Evolutionary conservation across 2,113 vertebrate genomes (phyloP).

Genomic region (Clarias magur): DNA sequence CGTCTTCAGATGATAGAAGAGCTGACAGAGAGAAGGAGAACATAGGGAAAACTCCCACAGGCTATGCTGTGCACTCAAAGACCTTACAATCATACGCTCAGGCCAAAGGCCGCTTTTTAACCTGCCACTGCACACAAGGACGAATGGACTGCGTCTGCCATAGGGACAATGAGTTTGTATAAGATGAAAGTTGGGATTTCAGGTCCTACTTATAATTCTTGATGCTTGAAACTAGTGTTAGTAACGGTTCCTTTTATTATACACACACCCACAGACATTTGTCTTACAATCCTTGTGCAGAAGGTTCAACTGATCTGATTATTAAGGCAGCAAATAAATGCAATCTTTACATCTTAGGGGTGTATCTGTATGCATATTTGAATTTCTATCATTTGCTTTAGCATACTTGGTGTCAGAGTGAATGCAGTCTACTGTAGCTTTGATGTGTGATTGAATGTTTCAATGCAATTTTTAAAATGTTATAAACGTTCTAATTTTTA

Average conservation of each 20-base stretch:
- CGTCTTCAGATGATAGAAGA: conserved; percentile 43
- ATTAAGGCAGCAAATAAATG: not conserved
- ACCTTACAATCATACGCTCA: conserved; percentile 10
- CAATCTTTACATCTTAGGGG: too few species aligned
- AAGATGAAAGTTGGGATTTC: not conserved
- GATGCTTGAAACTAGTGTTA: not conserved
- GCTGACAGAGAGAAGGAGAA: conserved; percentile 33
- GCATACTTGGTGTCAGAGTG: too few species aligned
- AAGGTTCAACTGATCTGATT: not conserved
- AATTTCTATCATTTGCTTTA: too few species aligned
- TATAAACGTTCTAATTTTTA: too few species aligned
- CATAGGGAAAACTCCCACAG: conserved; percentile 18
- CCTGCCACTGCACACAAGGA: conserved; percentile 10
- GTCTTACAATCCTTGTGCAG: not conserved
- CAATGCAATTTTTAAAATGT: too few species aligned
- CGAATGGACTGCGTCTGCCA: conserved; percentile 11
- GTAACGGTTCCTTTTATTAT: not conserved
- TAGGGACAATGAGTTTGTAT: not conserved
- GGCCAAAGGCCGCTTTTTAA: conserved; percentile 29
- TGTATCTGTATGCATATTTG: too few species aligned
- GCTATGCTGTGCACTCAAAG: conserved; percentile 18
- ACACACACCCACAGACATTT: not conserved
- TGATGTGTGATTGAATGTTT: too few species aligned
- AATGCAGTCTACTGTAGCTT: too few species aligned
- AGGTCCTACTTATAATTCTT: not conserved